Evolutionary conservation across 2,888 invertebrate genomes (phyloP).

Genomic region (Plagiodera versicolora): DNA sequence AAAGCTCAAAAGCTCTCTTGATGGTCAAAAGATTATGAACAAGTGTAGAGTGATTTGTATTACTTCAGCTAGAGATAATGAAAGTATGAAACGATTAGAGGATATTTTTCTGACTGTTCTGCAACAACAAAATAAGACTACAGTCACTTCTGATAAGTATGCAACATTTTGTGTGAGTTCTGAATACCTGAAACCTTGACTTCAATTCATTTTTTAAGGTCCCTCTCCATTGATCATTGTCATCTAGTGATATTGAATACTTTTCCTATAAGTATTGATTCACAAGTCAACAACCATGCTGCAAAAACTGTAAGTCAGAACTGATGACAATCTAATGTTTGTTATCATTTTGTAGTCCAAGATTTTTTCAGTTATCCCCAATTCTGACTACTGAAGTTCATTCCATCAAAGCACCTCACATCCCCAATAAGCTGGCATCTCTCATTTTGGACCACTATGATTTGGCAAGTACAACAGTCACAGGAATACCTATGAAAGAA

Average conservation of each 20-base stretch:
- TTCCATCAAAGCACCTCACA: constrained; percentile 72
- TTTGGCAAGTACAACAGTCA: constrained; percentile 93
- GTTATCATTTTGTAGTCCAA: neutral
- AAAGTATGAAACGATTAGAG: constrained; percentile 81
- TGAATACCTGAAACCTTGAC: neutral
- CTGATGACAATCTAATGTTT: neutral
- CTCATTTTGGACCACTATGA: constrained; percentile 84
- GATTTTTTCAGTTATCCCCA: constrained; percentile 63
- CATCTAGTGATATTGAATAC: constrained; percentile 90
- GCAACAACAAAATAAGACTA: constrained; percentile 76
- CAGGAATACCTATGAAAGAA: constrained; percentile 97
- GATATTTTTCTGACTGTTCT: constrained; percentile 84
- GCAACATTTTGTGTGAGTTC: neutral
- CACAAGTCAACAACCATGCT: constrained; percentile 73
- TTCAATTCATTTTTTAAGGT: constrained; percentile 50
- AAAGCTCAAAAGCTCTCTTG: constrained; percentile 52
- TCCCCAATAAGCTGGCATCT: constrained; percentile 74
- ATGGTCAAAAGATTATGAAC: constrained; percentile 50
- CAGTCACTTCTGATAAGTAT: constrained; percentile 64
- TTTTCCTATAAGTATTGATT: constrained; percentile 78
- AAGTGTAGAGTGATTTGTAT: constrained; percentile 88
- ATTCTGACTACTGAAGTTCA: constrained; percentile 79
- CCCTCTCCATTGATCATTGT: constrained; percentile 80
- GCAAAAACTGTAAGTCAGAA: constrained; percentile 65
- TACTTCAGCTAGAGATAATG: constrained; percentile 85